Base-by-base conservation (phyloP, 2,797 vertebrate species). In the Nyctibius grandis region DNA sequence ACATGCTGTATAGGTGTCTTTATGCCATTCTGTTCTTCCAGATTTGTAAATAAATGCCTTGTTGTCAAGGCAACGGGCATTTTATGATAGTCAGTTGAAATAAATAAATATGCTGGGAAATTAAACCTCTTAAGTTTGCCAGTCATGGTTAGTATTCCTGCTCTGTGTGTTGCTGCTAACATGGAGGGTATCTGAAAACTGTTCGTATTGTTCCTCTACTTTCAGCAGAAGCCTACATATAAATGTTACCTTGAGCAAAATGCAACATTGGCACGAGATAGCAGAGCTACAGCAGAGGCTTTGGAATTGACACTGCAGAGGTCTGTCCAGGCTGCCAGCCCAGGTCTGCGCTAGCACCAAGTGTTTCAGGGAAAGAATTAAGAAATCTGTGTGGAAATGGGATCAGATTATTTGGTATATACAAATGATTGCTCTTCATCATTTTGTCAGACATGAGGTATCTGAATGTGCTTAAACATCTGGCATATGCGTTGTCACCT, bases 51-150 rank as follows among this genome's bases (percentile, higher is more conserved):
- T 85, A 63, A 89, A 42, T 48, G 78, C 76, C 85, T 83, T 56
- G 96, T 96, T 96, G 92, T 92, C 95, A 91, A 44, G 93, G 95
- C 70, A 92, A 96, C 7, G 1, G 69, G 45, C 44, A 4, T n/a
- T 78, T 84, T n/a, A 53, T 79, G 91, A 15, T 21, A 84, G 88
- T 29, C 68, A 47, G 31, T 44, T 9, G 63, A 76, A n/a, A 85
- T 89, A 88, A 95, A 95, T 91, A 91, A 95, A 90, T 79, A 72
- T 11, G 21, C 48, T 63, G 53, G 77, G 81, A 91, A 93, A 93
- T 90, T 19, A 82, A 93, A 93, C 29, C 59, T 51, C 31, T 23
- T 4, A 53, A 28, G 56, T 48, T 59, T 64, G 65, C 26, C 73
- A 31, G 38, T 36, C 21, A 13, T 11, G 1, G 14, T 12, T 81